Base-by-base conservation (phyloP, 2,797 vertebrate species). In the Spondyliosoma cantharus region DNA sequence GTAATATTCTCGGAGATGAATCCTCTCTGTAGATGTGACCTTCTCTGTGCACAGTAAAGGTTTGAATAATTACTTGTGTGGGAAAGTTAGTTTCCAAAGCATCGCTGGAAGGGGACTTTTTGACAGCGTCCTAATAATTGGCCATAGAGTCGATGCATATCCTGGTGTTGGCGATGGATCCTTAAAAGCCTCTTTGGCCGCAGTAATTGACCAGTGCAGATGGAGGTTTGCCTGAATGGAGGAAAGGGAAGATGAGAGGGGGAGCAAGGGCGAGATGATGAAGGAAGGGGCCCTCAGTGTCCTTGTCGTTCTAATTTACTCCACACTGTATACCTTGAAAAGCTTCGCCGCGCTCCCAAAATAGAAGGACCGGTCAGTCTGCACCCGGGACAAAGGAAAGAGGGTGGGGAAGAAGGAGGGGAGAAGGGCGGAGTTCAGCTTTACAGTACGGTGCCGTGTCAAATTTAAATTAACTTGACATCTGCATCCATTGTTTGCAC, bases 231-330 rank as follows among this genome's bases (percentile, higher is more conserved):
- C 68, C 16, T 52, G 78, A 66, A 62, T 59, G 67, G 42, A 67
- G 50, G 76, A n/a, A 49, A 20, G 52, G 49, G 48, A 60, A 27
- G 64, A 50, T 67, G 61, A 49, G 76, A 60, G 73, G 24, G 45
- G 24, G 45, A 72, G 58, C 43, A 64, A 77, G 81, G 71, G 80
- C 0, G 16, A 60, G 52, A 81, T 71, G 65, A 86, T 80, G 72
- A 83, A 81, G 65, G 62, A 83, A 74, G 65, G 52, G 80, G 81
- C 71, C 85, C 75, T 87, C 61, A 5, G 32, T 84, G 88, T 91
- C 90, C 91, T 93, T 94, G 93, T 91, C 90, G 80, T 86, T 88
- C 64, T 89, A 86, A 93, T 94, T 92, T 91, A 87, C 90, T 90
- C 72, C 64, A 85, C 65, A 71, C 58, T 54, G 75, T 87, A 76